These are phyloP conservation scores for Lates calcarifer DNA, from an alignment of 2,113 vertebrate species.

Conservation along the genomic window DNA sequence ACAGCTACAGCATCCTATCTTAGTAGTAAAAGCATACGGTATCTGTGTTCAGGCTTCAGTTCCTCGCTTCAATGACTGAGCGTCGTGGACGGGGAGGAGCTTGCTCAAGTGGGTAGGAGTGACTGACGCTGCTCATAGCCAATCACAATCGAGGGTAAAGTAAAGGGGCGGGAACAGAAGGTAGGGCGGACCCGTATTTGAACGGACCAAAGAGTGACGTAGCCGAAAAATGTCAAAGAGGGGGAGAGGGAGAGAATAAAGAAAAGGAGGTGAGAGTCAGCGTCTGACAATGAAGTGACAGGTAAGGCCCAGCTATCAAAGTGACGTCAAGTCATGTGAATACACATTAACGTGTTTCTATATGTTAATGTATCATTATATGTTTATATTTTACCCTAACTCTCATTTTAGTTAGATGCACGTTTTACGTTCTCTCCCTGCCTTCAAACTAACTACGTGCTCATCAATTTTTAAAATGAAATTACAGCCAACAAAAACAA, in stretches of 20 bases:
- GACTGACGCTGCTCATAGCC: slow-evolving; percentile 7
- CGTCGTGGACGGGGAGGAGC: slow-evolving; percentile 35
- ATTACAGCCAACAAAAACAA: too few relatives aligned
- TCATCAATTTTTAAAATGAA: not conserved
- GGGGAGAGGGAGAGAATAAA: not conserved
- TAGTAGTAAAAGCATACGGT: not conserved
- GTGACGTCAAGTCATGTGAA: not conserved
- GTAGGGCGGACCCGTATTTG: slow-evolving; percentile 2
- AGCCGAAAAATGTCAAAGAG: not conserved
- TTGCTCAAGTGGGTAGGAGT: not conserved
- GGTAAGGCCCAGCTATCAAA: not conserved
- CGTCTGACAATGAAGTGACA: not conserved
- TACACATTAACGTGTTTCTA: not conserved
- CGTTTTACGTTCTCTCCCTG: not conserved
- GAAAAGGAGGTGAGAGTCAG: slow-evolving; percentile 23
- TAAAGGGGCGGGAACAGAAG: fast-evolving
- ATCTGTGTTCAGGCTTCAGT: not conserved
- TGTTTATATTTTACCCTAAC: not conserved
- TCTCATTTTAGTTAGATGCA: too few relatives aligned
- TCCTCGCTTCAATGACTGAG: slow-evolving; percentile 35
- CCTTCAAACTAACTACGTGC: not conserved
- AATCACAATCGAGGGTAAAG: slow-evolving; percentile 18
- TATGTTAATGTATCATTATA: not conserved
- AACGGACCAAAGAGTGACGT: slow-evolving; percentile 57
- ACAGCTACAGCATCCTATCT: slow-evolving; percentile 56